These are phyloP conservation scores for Sylvicapra grimmia DNA, from an alignment of 2,113 vertebrate genomes.

Conservation along the genomic window DNA sequence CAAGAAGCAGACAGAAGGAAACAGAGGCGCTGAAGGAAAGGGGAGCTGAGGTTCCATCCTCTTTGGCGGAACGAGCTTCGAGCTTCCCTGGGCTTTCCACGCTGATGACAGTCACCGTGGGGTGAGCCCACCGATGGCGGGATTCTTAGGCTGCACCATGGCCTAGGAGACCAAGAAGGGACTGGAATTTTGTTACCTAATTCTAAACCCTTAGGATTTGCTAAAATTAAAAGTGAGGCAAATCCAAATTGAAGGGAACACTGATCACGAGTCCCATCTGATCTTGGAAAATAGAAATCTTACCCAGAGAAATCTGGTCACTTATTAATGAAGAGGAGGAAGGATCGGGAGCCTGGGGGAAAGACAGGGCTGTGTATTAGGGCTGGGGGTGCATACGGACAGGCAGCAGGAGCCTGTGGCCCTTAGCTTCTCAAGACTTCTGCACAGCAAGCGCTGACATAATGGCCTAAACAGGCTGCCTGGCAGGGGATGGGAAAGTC, in stretches of 20 bases:
- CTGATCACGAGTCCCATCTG: background rate
- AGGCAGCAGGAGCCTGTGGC: background rate
- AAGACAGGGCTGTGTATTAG: background rate
- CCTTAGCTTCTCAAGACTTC: background rate
- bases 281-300: background rate
- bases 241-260: background rate
- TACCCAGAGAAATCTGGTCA: background rate
- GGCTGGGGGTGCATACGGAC: background rate
- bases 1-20: background rate
- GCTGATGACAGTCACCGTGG: fast-evolving
- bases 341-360: background rate
- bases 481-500: background rate
- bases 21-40: background rate
- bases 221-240: background rate
- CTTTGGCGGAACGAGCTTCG: fast-evolving
- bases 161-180: background rate
- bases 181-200: background rate
- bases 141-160: background rate
- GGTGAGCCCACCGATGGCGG: background rate
- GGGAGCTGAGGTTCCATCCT: background rate
- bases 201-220: background rate
- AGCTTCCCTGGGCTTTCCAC: background rate
- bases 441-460: background rate
- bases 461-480: background rate
- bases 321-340: background rate